These are phyloP conservation scores for Microhierax caerulescens DNA, from an alignment of 2,797 vertebrate genomes.

Conservation along the genomic window DNA sequence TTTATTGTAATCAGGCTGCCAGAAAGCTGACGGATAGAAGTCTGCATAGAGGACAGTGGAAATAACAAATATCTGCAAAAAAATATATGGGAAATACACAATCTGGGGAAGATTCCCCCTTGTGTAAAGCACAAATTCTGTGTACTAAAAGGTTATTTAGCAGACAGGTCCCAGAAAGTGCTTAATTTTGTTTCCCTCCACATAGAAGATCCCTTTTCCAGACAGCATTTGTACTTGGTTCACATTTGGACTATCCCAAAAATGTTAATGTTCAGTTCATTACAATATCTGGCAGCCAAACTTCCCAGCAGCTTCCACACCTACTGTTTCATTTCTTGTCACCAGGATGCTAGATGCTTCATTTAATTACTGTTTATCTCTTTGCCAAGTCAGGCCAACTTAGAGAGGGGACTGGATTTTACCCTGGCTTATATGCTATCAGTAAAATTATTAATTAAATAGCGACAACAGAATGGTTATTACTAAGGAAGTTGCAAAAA, in stretches of 20 bases:
- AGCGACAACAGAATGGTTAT: not conserved
- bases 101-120: not conserved
- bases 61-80: not conserved
- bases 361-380: slow-evolving; percentile 18
- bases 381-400: not conserved
- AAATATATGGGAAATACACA: not conserved
- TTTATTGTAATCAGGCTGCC: not conserved
- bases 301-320: not conserved
- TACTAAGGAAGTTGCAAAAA: not conserved
- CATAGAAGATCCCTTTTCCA: not conserved
- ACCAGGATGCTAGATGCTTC: not conserved
- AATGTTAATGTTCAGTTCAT: not conserved
- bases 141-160: not conserved
- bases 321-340: not conserved
- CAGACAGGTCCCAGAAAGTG: not conserved
- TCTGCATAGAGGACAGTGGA: not conserved
- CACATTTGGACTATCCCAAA: not conserved
- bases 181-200: not conserved
- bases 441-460: not conserved
- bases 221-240: not conserved
- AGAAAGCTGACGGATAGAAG: not conserved
- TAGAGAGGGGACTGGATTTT: not conserved
- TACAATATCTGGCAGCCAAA: not conserved
- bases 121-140: not conserved
- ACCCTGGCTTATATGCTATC: not conserved